A percentile compares a stretch with the other conserved stretches of the same genome.
phyloP scores from a whole-genome alignment of 1,140 invertebrate genomes.

The Idris sp. region DNA sequence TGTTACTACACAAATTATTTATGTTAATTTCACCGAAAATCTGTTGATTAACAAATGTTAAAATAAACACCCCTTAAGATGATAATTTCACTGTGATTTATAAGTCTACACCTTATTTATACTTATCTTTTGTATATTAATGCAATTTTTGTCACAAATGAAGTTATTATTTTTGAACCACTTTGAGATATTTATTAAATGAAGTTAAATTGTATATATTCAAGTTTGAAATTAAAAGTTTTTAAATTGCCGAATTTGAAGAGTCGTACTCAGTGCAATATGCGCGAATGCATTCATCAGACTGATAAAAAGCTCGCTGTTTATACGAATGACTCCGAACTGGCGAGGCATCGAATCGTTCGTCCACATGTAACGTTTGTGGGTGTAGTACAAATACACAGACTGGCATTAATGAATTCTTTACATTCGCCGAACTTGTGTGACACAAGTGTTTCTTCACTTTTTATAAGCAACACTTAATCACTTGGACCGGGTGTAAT shows the following conservation, averaged over 20 bases:
- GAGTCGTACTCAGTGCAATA: constrained; percentile 26
- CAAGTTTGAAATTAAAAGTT: neutral
- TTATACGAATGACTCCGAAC: constrained; percentile 52
- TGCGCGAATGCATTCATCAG: constrained; percentile 37
- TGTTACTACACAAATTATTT: constrained; percentile 8
- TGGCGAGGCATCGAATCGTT: constrained; percentile 41
- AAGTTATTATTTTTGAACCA: too few species aligned
- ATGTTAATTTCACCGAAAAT: constrained; percentile 8
- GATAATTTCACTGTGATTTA: too few species aligned
- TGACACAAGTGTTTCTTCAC: constrained; percentile 56
- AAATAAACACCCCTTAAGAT: too few species aligned
- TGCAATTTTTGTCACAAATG: too few species aligned
- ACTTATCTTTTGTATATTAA: too few species aligned
- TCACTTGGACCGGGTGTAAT: constrained; percentile 18
- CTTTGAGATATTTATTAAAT: too few species aligned
- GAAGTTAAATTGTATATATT: too few species aligned
- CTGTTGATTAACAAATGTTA: neutral
- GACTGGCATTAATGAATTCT: constrained; percentile 38
- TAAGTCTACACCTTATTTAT: too few species aligned
- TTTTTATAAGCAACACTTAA: constrained; percentile 52
- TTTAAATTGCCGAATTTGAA: constrained; percentile 7
- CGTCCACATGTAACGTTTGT: constrained; percentile 31
- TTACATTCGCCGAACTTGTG: constrained; percentile 47
- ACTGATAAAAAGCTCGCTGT: constrained; percentile 60
- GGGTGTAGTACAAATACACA: constrained; percentile 29